Base-by-base conservation (phyloP, 2,888 invertebrate species). In the Anodontia alba region DNA sequence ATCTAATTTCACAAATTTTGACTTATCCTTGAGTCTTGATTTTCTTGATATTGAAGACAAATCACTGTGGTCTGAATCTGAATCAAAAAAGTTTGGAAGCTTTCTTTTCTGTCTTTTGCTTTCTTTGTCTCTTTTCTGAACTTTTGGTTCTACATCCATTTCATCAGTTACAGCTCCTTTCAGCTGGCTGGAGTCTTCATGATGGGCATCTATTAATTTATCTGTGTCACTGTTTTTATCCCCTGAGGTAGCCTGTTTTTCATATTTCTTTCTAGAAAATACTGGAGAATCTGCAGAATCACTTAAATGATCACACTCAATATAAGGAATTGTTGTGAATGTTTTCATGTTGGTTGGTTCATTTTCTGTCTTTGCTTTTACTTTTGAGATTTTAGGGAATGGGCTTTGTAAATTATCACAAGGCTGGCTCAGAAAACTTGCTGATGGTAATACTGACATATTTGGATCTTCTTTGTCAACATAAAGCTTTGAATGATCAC, bases 11-110 rank as follows among this genome's bases (percentile, higher is more conserved):
- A 82, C 78, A 82, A 82, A 82, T 43, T 75, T 73, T 51, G 38
- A 7, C 43, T 73, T 43, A 26, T 31, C n/a, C 20, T 43, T 23
- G 15, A 51, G 38, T 38, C 29, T 43, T 43, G 17, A 31, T 49
- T 68, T 73, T 43, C 62, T 76, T 20, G 54, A 5, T 66, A 29
- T 62, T 29, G 7, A 20, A 2, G 42, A 33, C 46, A 74, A 38
- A 12, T 78, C 33, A 33, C 31, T 81, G 36, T 77, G 75, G 12
- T 82, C 85, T 2, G 80, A 80, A 57, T 82, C 85, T n/a, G 85
- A 78, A 36, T 85, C 85, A 17, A 80, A 85, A 68, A 80, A 85
- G 49, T 78, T 78, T n/a, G 85, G 82, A 69, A 80, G 72, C 38
- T 82, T 85, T 76, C 82, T 78, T 43, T 85, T 85, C 33, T 66